Evolutionary conservation across 1,140 invertebrate genomes (phyloP).

Genomic region (Bombus breviceps): DNA sequence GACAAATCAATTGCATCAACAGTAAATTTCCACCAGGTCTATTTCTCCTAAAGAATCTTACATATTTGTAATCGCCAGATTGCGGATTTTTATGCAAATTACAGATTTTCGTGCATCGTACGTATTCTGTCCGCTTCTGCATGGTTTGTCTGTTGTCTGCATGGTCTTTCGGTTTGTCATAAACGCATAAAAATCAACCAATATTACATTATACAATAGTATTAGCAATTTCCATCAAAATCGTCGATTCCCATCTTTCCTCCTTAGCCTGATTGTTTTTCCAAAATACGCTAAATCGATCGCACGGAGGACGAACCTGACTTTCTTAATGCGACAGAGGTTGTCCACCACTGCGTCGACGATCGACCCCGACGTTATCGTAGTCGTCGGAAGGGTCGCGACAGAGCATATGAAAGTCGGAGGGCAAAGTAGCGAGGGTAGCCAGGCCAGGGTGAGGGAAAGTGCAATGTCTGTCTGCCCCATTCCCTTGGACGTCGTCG

Average conservation of each 20-base stretch:
- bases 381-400: slow-evolving; percentile 26
- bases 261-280: neutral
- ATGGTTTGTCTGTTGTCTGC: too few relatives aligned
- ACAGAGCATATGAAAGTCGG: slow-evolving; percentile 45
- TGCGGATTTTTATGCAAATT: neutral
- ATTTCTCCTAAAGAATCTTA: neutral
- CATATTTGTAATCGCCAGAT: too few relatives aligned
- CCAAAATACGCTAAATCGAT: neutral
- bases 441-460: slow-evolving; percentile 42
- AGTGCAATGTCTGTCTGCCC: slow-evolving; percentile 65
- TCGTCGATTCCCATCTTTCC: neutral
- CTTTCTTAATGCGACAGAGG: slow-evolving; percentile 53
- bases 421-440: slow-evolving; percentile 47
- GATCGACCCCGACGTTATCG: slow-evolving; percentile 35
- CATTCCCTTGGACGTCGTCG: slow-evolving; percentile 20
- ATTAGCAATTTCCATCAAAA: neutral
- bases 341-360: slow-evolving; percentile 59
- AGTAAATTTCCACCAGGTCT: neutral
- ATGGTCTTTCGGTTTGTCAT: too few relatives aligned
- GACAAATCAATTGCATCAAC: neutral
- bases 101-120: too few relatives aligned
- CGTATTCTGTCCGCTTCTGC: too few relatives aligned
- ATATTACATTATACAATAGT: too few relatives aligned
- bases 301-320: slow-evolving; percentile 47
- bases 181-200: too few relatives aligned